Conservation (phyloP, 2,797 vertebrate genomes). For the Trachurus trachurus region DNA sequence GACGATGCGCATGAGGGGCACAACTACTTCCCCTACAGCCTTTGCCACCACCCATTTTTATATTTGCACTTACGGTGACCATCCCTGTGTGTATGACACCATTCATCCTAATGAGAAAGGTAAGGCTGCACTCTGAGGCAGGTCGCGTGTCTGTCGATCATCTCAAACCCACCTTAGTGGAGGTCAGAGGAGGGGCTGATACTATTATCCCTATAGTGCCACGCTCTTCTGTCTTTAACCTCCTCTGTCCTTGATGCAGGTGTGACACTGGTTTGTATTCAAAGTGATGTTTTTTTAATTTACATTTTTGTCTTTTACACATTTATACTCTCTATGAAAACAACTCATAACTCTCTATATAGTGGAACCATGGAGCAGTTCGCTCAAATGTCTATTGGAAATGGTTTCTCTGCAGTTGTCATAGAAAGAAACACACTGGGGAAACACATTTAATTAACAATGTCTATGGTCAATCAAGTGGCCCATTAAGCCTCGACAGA, state of each 20-base stretch:
- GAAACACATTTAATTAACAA: not conserved
- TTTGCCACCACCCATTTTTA: conserved; percentile 7
- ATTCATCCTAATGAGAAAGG: conserved; percentile 20
- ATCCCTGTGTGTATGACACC: not conserved
- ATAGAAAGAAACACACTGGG: not conserved
- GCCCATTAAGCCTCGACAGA: not conserved
- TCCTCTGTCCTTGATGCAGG: conserved; percentile 21
- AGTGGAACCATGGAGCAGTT: not conserved
- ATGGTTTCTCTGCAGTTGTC: not conserved
- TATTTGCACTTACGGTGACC: conserved; percentile 5
- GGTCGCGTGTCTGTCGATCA: conserved; percentile 29
- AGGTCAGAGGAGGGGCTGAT: conserved; percentile 18
- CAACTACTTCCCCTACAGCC: not conserved
- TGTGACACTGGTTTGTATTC: conserved; percentile 6
- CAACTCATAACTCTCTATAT: not conserved
- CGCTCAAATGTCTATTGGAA: no score
- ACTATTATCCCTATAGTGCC: conserved; percentile 18
- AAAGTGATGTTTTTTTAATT: not conserved
- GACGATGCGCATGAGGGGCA: not conserved
- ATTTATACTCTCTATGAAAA: not conserved
- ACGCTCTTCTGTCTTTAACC: conserved; percentile 21
- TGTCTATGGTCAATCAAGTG: not conserved
- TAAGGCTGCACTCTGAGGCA: conserved; percentile 12
- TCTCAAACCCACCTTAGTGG: conserved; percentile 20
- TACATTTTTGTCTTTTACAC: not conserved